Base-by-base conservation (phyloP, 1,140 invertebrate species). In the Hycleus cichorii region DNA sequence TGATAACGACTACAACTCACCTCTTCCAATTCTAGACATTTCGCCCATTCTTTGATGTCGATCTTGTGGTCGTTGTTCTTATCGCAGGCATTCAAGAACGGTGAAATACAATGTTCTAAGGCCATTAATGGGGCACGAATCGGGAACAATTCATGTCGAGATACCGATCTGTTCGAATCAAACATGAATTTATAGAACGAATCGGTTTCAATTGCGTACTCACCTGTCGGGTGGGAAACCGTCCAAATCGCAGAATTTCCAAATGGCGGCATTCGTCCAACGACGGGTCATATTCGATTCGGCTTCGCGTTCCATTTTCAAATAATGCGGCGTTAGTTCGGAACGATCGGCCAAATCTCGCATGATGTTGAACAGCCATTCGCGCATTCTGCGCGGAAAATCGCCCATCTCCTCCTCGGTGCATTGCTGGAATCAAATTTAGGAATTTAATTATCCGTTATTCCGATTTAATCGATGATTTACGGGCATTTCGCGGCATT, bases 321-420 rank as follows among this genome's bases (percentile, higher is more conserved):
- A 77, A 69, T 89, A 95, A 69, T 93, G 82, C 4, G 86, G 81
- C n/a, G 87, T 83, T 3, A 96, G 77, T 74, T 95, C 92, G 68
- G 89, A 80, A 64, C 92, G 81, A 71, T 95, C 91, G 49, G 94
- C 93, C 72, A 96, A 78, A 77, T 96, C 93, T 57, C 91, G 83
- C 92, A 95, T 93, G 49, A 96, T 89, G 79, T 95, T 94, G 80
- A 95, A 97, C 5, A 97, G 82, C 94, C 94, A 97, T 68, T 97
- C 94, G 43, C 92, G 84, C 93, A 97, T 97, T 64, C 94, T 83
- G 24, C 93, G 81, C 18, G 92, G 92, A 75, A 95, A 95, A 77
- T 95, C 92, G 4, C 82, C 77, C 84, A 95, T 88, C 73, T 96
- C 91, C 57, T 87, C 88, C 39, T 86, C 80, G 26, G 80, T 81